These are phyloP conservation scores for Sminthurides aquaticus DNA, from an alignment of 2,888 invertebrate species.

Conservation along the genomic window DNA sequence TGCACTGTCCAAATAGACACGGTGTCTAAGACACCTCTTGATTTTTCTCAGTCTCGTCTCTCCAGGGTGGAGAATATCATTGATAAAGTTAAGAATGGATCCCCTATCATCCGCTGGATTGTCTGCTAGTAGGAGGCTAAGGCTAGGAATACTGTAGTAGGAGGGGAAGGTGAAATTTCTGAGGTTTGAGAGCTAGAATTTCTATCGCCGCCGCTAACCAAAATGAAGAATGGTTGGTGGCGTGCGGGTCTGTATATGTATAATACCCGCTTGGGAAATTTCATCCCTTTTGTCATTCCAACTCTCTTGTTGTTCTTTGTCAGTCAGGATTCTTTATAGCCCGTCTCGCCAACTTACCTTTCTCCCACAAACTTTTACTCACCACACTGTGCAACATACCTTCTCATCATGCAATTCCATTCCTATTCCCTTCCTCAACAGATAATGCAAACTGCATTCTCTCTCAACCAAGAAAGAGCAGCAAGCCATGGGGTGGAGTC, in stretches of 20 bases:
- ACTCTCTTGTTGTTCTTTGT: constrained; percentile 2
- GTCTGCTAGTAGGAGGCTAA: too few relatives aligned
- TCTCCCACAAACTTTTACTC: not conserved
- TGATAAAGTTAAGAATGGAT: too few relatives aligned
- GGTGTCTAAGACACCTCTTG: too few relatives aligned
- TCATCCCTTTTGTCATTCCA: constrained; percentile 24
- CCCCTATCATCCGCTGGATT: too few relatives aligned
- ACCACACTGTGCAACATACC: constrained; percentile 6
- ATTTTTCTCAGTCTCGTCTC: too few relatives aligned
- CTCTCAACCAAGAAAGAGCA: not conserved
- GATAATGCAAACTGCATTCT: not conserved
- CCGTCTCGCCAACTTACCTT: not conserved
- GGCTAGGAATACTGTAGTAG: too few relatives aligned
- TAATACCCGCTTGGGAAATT: constrained; percentile 22
- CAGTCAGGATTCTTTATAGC: not conserved
- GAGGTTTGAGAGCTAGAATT: too few relatives aligned
- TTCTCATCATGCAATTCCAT: not conserved
- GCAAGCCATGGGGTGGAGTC: too few relatives aligned
- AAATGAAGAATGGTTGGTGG: not conserved
- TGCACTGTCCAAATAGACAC: too few relatives aligned
- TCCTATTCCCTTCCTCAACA: not conserved
- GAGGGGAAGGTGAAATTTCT: too few relatives aligned
- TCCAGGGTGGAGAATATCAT: too few relatives aligned
- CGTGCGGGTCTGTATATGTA: not conserved
- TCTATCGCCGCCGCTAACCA: too few relatives aligned